Evolutionary conservation across 2,797 vertebrate genomes (phyloP).

Genomic region (Columba guinea): DNA sequence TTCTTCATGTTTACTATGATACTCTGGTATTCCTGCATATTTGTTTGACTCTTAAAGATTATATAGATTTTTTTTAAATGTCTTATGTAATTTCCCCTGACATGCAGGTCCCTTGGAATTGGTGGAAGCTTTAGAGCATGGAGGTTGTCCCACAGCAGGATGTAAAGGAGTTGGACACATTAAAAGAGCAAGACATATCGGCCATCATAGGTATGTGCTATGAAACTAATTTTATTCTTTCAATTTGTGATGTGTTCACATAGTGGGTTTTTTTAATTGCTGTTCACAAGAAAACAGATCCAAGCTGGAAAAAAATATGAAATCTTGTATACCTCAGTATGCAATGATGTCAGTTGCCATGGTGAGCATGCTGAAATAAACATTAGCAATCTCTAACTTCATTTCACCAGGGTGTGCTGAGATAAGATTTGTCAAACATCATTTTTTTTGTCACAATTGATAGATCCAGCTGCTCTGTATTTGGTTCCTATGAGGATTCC

Average conservation of each 20-base stretch:
- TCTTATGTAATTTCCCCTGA: not conserved
- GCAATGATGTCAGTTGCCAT: slow-evolving; percentile 59
- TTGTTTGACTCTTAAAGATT: not conserved
- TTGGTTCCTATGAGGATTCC: slow-evolving; percentile 10
- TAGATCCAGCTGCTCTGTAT: slow-evolving; percentile 10
- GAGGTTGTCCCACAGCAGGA: slow-evolving; percentile 82
- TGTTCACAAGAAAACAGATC: not conserved
- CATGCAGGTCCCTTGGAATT: slow-evolving; percentile 78
- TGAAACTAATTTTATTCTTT: not conserved
- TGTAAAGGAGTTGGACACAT: slow-evolving; percentile 85
- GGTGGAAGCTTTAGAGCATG: slow-evolving; percentile 81
- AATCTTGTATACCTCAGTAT: slow-evolving; percentile 21
- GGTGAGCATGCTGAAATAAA: slow-evolving; percentile 56
- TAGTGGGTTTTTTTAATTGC: not conserved
- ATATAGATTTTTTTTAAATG: not conserved
- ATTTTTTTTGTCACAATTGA: slow-evolving; percentile 10
- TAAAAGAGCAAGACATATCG: slow-evolving; percentile 82
- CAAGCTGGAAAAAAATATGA: not conserved
- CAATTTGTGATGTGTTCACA: not conserved
- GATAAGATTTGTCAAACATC: not conserved
- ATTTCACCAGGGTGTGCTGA: slow-evolving; percentile 15
- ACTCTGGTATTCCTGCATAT: not conserved
- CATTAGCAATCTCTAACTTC: slow-evolving; percentile 11
- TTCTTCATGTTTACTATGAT: not conserved
- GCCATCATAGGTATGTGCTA: slow-evolving; percentile 82